These are phyloP conservation scores for Galerucella calmariensis DNA, from an alignment of 2,888 invertebrate genomes.

Conservation along the genomic window DNA sequence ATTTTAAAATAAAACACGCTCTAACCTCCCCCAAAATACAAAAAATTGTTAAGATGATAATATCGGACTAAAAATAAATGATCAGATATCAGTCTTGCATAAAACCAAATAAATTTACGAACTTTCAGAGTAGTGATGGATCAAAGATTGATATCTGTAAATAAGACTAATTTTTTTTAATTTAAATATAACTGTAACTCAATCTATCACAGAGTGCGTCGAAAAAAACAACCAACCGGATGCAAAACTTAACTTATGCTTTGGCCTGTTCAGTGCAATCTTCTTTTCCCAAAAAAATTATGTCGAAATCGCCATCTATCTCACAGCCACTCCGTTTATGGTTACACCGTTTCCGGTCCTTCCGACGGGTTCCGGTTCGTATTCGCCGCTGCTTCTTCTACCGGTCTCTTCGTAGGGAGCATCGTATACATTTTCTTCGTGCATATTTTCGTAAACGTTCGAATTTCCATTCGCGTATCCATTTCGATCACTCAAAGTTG, in stretches of 20 bases:
- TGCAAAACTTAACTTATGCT: conserved; percentile 12
- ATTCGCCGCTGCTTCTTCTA: conserved; percentile 69
- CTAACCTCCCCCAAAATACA: no score
- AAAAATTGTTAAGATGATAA: conserved; percentile 1
- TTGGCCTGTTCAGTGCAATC: conserved; percentile 27
- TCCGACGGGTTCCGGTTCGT: conserved; percentile 75
- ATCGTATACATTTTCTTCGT: conserved; percentile 77
- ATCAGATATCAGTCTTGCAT: conserved; percentile 1
- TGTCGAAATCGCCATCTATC: conserved; percentile 63
- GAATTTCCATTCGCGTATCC: conserved; percentile 60
- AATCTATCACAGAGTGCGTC: conserved; percentile 26
- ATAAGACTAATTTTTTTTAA: background rate
- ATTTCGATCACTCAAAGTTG: conserved; percentile 80
- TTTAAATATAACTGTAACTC: conserved; percentile 1
- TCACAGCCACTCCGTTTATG: conserved; percentile 89
- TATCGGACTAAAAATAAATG: background rate
- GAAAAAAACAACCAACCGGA: conserved; percentile 2
- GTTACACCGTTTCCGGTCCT: conserved; percentile 75
- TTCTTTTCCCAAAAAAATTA: background rate
- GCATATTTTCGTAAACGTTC: conserved; percentile 72
- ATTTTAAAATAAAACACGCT: no score
- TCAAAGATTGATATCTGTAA: background rate
- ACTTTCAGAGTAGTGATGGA: background rate
- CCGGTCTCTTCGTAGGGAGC: conserved; percentile 79
- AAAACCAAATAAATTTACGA: background rate